Conservation (phyloP, 1,140 invertebrate genomes). For the Acromyrmex echinatior region DNA sequence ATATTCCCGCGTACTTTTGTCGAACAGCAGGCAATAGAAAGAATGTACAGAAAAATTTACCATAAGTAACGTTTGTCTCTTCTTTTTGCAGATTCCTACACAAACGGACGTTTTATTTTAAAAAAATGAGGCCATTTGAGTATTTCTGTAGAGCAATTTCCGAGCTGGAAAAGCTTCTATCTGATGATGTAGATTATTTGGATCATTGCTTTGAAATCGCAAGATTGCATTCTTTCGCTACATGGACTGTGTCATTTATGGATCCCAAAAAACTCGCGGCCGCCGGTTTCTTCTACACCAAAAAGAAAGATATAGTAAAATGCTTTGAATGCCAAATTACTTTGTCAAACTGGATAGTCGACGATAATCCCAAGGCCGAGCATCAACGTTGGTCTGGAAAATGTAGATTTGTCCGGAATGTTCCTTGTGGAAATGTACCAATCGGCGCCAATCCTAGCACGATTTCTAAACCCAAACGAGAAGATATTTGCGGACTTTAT, state of each 20-base stretch:
- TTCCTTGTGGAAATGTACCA: slow-evolving; percentile 90
- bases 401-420: slow-evolving; percentile 91
- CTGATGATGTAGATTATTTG: slow-evolving; percentile 78
- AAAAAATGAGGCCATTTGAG: too few relatives aligned
- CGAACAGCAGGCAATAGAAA: neutral
- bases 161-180: too few relatives aligned
- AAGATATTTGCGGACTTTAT: slow-evolving; percentile 89
- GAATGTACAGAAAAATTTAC: neutral
- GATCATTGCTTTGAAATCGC: slow-evolving; percentile 88
- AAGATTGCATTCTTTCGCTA: slow-evolving; percentile 89
- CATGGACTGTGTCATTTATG: slow-evolving; percentile 87
- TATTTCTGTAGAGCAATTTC: rapidly evolving
- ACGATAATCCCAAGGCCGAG: slow-evolving; percentile 93
- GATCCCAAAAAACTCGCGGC: neutral
- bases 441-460: slow-evolving; percentile 80
- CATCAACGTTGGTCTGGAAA: slow-evolving; percentile 93
- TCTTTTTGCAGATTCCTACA: neutral
- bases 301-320: slow-evolving; percentile 89
- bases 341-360: slow-evolving; percentile 92
- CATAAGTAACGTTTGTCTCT: neutral
- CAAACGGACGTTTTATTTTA: neutral
- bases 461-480: slow-evolving; percentile 79
- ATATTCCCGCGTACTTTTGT: neutral
- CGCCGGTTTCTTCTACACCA: slow-evolving; percentile 95
- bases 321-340: slow-evolving; percentile 95